phyloP scores from a whole-genome alignment of 2,797 vertebrate species.

The Salarias fasciatus region DNA sequence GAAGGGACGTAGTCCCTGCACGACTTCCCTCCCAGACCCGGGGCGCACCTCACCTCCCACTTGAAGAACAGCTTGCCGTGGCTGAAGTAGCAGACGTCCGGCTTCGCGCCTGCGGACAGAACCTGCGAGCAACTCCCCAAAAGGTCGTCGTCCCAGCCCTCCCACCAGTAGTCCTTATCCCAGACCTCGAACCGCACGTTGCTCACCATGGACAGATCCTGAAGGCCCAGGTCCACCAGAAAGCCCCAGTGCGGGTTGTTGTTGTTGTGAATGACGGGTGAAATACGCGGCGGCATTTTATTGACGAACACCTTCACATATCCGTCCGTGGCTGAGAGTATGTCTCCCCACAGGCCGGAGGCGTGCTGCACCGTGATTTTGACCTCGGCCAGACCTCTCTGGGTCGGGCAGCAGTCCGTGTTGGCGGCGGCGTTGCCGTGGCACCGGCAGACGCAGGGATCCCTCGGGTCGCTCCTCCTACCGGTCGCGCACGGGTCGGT shows the following conservation, averaged over 20 bases:
- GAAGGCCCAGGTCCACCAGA: constrained; percentile 68
- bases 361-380: constrained; percentile 73
- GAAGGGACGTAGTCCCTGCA: constrained; percentile 81
- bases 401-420: constrained; percentile 84
- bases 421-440: constrained; percentile 66
- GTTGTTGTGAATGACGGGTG: constrained; percentile 68
- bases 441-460: constrained; percentile 82
- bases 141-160: constrained; percentile 83
- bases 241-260: constrained; percentile 82
- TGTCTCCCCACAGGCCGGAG: constrained; percentile 83
- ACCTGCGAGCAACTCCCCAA: constrained; percentile 78
- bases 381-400: constrained; percentile 81
- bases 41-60: constrained; percentile 74
- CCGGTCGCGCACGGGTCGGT: constrained; percentile 75
- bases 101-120: constrained; percentile 47
- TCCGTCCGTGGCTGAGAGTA: constrained; percentile 76
- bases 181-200: constrained; percentile 83
- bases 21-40: constrained; percentile 73
- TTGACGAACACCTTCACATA: constrained; percentile 81
- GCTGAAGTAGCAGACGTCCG: constrained; percentile 78
- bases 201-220: constrained; percentile 43
- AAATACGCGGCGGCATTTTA: constrained; percentile 35
- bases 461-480: constrained; percentile 51
- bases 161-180: constrained; percentile 89
- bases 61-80: constrained; percentile 80